phyloP scores from a whole-genome alignment of 2,113 vertebrate genomes.

The Propithecus coquereli region DNA sequence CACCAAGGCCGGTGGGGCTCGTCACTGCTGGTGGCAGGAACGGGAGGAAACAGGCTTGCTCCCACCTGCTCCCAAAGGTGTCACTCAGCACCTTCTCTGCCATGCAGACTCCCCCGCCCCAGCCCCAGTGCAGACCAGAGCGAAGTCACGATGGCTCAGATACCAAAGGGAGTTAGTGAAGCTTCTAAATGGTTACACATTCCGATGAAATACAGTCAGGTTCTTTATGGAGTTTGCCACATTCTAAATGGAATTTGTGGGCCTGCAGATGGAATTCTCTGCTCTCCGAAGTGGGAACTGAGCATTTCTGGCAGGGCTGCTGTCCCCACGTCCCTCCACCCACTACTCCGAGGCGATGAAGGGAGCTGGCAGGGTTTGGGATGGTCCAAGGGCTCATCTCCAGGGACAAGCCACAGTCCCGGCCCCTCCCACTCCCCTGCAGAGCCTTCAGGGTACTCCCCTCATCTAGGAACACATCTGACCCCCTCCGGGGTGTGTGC shows the following conservation, averaged over 20 bases:
- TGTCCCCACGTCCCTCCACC: not conserved
- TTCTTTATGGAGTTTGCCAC: constrained; percentile 5
- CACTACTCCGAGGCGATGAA: not conserved
- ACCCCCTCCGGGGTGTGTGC: not conserved
- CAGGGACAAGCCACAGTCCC: not conserved
- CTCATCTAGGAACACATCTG: too few species aligned
- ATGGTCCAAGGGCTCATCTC: not conserved
- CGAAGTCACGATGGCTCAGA: not conserved
- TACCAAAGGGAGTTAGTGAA: not conserved
- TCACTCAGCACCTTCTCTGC: not conserved
- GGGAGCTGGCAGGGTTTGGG: not conserved
- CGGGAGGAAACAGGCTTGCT: not conserved
- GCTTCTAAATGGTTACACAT: not conserved
- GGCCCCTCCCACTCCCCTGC: not conserved
- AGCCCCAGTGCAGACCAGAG: not conserved
- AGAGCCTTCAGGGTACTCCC: not conserved
- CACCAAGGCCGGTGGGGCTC: fast-evolving
- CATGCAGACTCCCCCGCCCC: not conserved
- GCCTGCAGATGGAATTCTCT: constrained; percentile 4
- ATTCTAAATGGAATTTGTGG: not conserved
- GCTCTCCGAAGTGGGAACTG: not conserved
- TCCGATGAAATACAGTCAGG: not conserved
- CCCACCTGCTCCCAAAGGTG: not conserved
- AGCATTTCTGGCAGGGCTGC: not conserved
- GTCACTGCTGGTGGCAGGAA: not conserved